A percentile compares a stretch with the other conserved stretches of the same genome.
These are phyloP conservation scores for Casuarius casuarius DNA, from an alignment of 2,113 vertebrate genomes.

Conservation along the genomic window DNA sequence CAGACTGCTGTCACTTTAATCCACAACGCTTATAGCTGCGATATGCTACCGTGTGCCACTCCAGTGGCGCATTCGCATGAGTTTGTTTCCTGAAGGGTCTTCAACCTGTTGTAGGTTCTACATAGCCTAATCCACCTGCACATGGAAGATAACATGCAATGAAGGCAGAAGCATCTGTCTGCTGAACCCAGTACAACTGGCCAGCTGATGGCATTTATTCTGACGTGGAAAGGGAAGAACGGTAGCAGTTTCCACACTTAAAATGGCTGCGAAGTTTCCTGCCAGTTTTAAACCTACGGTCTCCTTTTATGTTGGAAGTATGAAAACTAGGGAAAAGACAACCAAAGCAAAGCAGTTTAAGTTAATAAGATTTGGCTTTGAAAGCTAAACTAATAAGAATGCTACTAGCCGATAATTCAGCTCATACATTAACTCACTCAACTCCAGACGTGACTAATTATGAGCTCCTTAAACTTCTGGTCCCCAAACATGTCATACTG, in stretches of 20 bases:
- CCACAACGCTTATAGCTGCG: rapidly evolving
- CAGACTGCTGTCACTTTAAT: background rate
- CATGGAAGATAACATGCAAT: rapidly evolving
- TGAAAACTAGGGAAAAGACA: background rate
- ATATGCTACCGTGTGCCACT: background rate
- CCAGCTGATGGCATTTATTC: background rate
- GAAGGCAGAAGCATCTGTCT: background rate
- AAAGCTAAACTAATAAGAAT: background rate
- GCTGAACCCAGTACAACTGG: background rate
- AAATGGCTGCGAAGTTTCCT: background rate
- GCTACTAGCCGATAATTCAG: background rate
- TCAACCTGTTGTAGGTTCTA: background rate
- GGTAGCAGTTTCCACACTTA: background rate
- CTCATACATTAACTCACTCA: background rate
- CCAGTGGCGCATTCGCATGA: rapidly evolving
- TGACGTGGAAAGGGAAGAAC: background rate
- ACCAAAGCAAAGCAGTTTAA: too few species aligned
- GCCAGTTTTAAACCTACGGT: background rate
- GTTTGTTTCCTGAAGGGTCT: background rate
- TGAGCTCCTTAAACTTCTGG: background rate
- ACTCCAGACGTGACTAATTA: background rate
- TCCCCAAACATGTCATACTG: background rate
- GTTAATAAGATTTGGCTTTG: background rate
- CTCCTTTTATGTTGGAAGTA: rapidly evolving
- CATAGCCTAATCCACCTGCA: background rate